Evolutionary conservation across 2,113 vertebrate genomes (phyloP).

Genomic region (Recurvirostra avosetta): DNA sequence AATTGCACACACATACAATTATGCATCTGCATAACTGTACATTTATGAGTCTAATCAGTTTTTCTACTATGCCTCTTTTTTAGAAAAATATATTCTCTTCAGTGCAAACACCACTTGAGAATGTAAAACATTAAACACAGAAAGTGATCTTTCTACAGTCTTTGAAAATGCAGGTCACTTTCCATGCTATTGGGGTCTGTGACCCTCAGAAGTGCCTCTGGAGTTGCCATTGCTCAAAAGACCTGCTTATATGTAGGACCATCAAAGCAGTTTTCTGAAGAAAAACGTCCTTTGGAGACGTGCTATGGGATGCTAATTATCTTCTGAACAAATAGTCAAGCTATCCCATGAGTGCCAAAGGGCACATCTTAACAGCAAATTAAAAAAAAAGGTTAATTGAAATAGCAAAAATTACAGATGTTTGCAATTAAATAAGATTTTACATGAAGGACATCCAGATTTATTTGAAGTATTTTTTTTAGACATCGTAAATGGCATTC

Average conservation of each 20-base stretch:
- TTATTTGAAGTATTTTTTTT: not conserved
- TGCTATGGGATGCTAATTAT: constrained; percentile 25
- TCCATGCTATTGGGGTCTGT: not conserved
- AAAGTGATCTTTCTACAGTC: not conserved
- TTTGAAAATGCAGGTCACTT: not conserved
- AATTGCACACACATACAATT: not conserved
- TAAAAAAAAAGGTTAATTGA: constrained; percentile 49
- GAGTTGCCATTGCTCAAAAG: not conserved
- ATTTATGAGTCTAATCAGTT: not conserved
- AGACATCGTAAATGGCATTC: not conserved
- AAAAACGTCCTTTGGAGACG: not conserved
- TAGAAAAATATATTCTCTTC: not conserved
- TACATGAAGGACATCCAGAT: not conserved
- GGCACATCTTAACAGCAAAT: constrained; percentile 31
- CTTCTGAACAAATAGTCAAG: constrained; percentile 48
- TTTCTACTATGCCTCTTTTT: not conserved
- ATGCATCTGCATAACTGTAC: not conserved
- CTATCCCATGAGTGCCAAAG: constrained; percentile 18
- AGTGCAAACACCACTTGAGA: not conserved
- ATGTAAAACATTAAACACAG: not conserved
- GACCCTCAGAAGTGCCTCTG: not conserved
- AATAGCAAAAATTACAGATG: constrained; percentile 58
- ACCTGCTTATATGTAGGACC: not conserved
- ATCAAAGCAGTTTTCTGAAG: not conserved
- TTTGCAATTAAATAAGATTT: constrained; percentile 54